These are phyloP conservation scores for Drosophila diplacantha DNA, from an alignment of 2,888 invertebrate species.

Conservation along the genomic window DNA sequence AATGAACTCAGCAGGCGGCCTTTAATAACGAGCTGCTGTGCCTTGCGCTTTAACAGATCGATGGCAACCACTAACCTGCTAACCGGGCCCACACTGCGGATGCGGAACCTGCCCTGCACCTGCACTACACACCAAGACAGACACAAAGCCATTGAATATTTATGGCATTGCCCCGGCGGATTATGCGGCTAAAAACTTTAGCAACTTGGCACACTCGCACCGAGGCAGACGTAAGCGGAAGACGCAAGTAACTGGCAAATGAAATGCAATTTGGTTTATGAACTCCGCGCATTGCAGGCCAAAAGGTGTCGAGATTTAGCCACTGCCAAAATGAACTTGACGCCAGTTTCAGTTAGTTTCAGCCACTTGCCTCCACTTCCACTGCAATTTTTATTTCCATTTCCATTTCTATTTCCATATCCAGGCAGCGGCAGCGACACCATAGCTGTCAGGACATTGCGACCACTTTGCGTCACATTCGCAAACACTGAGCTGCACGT, in stretches of 20 bases:
- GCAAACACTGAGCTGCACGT: slow-evolving; percentile 3
- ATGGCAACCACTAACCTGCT: slow-evolving; percentile 48
- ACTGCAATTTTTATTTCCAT: slow-evolving; percentile 49
- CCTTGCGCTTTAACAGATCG: slow-evolving; percentile 46
- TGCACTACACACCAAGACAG: slow-evolving; percentile 18
- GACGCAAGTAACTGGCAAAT: slow-evolving; percentile 42
- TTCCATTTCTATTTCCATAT: slow-evolving; percentile 16
- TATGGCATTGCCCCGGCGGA: slow-evolving; percentile 64
- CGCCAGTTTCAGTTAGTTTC: slow-evolving; percentile 38
- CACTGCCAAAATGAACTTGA: slow-evolving; percentile 61
- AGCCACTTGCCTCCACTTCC: slow-evolving; percentile 56
- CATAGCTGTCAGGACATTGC: slow-evolving; percentile 46
- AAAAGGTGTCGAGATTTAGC: slow-evolving; percentile 60
- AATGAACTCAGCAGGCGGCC: slow-evolving; percentile 54
- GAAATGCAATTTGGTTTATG: slow-evolving; percentile 71
- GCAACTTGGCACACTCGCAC: slow-evolving; percentile 52
- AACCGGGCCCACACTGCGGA: slow-evolving; percentile 27
- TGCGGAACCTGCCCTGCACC: not conserved
- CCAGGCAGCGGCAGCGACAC: not conserved
- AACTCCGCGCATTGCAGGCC: slow-evolving; percentile 44
- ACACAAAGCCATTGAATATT: slow-evolving; percentile 67
- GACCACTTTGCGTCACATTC: slow-evolving; percentile 36
- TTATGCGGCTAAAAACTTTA: slow-evolving; percentile 69
- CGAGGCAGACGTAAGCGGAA: slow-evolving; percentile 4
- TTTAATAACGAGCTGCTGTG: slow-evolving; percentile 26